Conservation (phyloP, 2,888 invertebrate genomes). For the Phasia obesa region DNA sequence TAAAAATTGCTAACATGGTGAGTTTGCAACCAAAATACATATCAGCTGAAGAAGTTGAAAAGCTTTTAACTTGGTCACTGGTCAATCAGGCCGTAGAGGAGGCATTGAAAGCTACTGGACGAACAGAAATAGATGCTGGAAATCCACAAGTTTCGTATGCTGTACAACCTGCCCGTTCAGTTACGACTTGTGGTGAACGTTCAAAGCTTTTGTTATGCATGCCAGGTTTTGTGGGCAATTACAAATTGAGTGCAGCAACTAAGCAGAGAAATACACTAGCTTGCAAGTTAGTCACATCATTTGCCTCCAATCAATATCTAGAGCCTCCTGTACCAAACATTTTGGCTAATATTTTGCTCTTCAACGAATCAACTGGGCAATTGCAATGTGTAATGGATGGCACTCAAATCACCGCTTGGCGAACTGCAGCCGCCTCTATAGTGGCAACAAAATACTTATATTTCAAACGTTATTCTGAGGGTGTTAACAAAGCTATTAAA, state of each 20-base stretch:
- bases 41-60: slow-evolving; percentile 79
- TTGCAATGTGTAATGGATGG: slow-evolving; percentile 83
- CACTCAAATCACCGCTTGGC: slow-evolving; percentile 84
- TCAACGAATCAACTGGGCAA: slow-evolving; percentile 82
- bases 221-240: slow-evolving; percentile 83
- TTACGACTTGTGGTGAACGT: slow-evolving; percentile 75
- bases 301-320: slow-evolving; percentile 79
- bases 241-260: slow-evolving; percentile 68
- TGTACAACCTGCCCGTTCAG: slow-evolving; percentile 79
- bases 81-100: slow-evolving; percentile 81
- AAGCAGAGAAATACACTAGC: slow-evolving; percentile 78
- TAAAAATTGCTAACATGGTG: neutral
- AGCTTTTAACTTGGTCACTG: slow-evolving; percentile 81
- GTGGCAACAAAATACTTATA: slow-evolving; percentile 84
- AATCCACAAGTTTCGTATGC: slow-evolving; percentile 70
- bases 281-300: slow-evolving; percentile 83
- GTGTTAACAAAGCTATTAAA: slow-evolving; percentile 72
- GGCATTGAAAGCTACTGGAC: slow-evolving; percentile 79
- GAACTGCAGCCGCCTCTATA: slow-evolving; percentile 85
- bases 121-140: slow-evolving; percentile 57
- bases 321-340: slow-evolving; percentile 81
- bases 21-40: slow-evolving; percentile 68
- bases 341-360: slow-evolving; percentile 82
- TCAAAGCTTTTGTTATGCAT: slow-evolving; percentile 81
- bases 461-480: slow-evolving; percentile 75